Base-by-base conservation (phyloP, 2,888 invertebrate genomes). In the Ophion ellenae region DNA sequence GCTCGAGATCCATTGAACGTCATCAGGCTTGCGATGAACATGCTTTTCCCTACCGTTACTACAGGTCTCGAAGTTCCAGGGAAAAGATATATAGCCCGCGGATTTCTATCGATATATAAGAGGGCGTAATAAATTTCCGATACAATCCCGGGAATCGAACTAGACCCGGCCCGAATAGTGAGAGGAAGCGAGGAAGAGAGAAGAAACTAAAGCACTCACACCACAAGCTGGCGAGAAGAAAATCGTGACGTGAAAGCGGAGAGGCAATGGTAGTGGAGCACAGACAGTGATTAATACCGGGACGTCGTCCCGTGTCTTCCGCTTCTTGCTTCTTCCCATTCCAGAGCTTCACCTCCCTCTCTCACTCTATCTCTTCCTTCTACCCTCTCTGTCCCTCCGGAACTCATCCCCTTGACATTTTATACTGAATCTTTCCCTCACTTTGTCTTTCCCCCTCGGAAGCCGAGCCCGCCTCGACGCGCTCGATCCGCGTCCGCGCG, bases 241-340 rank as follows among this genome's bases (percentile, higher is more conserved):
- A 91, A 90, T 90, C 89, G 87, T 87, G 87, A 88, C 87, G 88
- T 89, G 86, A 85, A 87, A 85, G 81, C 84, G 85, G 70, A 83
- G 86, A 87, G 83, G 85, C 81, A 83, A 81, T 78, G 82, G 83
- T 81, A 77, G 77, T 61, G 69, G 59, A 87, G 77, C 85, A 86
- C 73, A 93, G 93, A 93, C 93, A 93, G 93, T 93, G 93, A 93
- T 93, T 93, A 93, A 93, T 93, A 93, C 91, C 90, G 89, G 87
- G 90, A 92, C 92, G 93, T 93, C 93, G 91, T 92, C 93, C 90
- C 91, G 90, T 91, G 91, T 91, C 92, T 91, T 90, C 87, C 88
- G 85, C 84, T 81, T 88, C 86, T 88, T 87, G 88, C 89, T 89
- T 88, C 88, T 85, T 85, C 89, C 87, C 89, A 87, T 88, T 87